phyloP scores from a whole-genome alignment of 1,140 invertebrate genomes.

The Trachymyrmex cornetzi region DNA sequence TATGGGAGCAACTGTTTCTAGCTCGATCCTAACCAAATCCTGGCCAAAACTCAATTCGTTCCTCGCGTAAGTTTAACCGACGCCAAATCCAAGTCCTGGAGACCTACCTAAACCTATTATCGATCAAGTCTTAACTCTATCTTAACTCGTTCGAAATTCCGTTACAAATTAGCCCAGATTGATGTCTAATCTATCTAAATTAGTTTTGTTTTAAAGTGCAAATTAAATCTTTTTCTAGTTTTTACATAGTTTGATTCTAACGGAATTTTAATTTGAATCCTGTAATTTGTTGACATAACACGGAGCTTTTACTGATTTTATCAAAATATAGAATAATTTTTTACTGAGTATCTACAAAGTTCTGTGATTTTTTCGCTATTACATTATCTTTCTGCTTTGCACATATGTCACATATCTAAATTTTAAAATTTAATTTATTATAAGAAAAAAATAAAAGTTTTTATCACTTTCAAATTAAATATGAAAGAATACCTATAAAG shows the following conservation, averaged over 20 bases:
- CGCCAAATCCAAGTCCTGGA: slow-evolving; percentile 21
- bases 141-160: slow-evolving; percentile 53
- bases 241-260: slow-evolving; percentile 34
- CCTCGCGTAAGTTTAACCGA: slow-evolving; percentile 45
- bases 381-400: not conserved
- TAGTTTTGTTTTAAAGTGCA: slow-evolving; percentile 15
- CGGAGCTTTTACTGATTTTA: slow-evolving; percentile 13
- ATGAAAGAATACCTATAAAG: not conserved
- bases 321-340: slow-evolving; percentile 20
- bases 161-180: not conserved
- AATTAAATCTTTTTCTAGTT: slow-evolving; percentile 26
- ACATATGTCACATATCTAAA: not conserved
- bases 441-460: not conserved
- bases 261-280: slow-evolving; percentile 1
- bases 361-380: no score
- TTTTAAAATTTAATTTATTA: not conserved
- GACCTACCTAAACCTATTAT: slow-evolving; percentile 45
- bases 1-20: slow-evolving; percentile 38
- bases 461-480: not conserved
- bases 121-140: slow-evolving; percentile 38
- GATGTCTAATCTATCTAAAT: slow-evolving; percentile 36
- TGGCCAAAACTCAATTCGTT: slow-evolving; percentile 43
- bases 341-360: not conserved
- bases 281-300: slow-evolving; percentile 30
- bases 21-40: slow-evolving; percentile 52